Evolutionary conservation across 2,888 invertebrate species (phyloP).

Genomic region (Halictus ligatus): DNA sequence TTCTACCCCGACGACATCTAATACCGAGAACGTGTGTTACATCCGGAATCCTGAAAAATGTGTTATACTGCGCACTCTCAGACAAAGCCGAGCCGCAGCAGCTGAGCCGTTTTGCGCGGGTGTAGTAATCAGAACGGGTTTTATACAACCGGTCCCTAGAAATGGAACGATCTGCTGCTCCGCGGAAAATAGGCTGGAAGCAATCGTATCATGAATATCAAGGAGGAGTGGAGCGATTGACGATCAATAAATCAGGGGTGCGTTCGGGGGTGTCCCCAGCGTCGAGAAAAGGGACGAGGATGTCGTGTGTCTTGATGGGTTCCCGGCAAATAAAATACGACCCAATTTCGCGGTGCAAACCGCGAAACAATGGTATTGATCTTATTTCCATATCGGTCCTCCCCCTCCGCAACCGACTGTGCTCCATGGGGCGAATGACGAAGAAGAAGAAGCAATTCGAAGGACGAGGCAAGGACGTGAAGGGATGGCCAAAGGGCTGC

Average conservation of each 20-base stretch:
- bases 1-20: background rate
- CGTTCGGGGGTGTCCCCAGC: conserved; percentile 48
- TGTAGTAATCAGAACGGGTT: conserved; percentile 36
- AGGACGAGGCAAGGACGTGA: conserved; percentile 16
- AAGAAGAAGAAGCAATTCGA: conserved; percentile 52
- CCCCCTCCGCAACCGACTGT: conserved; percentile 53
- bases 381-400: conserved; percentile 82
- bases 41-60: background rate
- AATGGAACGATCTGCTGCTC: background rate
- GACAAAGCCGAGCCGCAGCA: conserved; percentile 16
- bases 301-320: conserved; percentile 54
- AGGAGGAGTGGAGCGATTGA: conserved; percentile 57
- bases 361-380: conserved; percentile 84
- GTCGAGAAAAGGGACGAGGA: conserved; percentile 35
- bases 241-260: conserved; percentile 71
- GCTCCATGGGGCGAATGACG: conserved; percentile 24
- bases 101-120: background rate
- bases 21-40: background rate
- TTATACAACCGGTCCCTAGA: background rate
- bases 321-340: conserved; percentile 74
- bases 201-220: conserved; percentile 56
- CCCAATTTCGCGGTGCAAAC: conserved; percentile 79
- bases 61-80: background rate
- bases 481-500: conserved; percentile 28
- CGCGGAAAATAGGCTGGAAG: conserved; percentile 49